Conservation (phyloP, 1,140 invertebrate species). For the Drosophila sechellia region DNA sequence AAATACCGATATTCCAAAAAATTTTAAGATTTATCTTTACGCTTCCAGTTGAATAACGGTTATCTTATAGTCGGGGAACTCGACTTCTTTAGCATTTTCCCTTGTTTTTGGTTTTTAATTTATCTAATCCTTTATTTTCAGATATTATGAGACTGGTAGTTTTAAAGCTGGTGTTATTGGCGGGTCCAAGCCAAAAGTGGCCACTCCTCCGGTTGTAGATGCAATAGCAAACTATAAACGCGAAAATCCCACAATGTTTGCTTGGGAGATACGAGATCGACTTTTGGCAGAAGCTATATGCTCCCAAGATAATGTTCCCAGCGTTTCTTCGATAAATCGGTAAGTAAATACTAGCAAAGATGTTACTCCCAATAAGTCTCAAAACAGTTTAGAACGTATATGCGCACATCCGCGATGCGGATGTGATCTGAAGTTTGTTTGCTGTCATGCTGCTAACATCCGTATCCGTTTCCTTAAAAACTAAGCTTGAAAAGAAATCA, state of each 20-base stretch:
- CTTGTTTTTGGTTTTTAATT: too few relatives aligned
- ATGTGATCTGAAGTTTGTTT: slow-evolving; percentile 55
- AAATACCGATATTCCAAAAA: too few relatives aligned
- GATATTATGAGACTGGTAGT: slow-evolving; percentile 99
- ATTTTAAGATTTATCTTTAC: too few relatives aligned
- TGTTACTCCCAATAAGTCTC: neutral
- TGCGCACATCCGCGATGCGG: slow-evolving; percentile 36
- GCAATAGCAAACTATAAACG: slow-evolving; percentile 99
- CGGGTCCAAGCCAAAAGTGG: slow-evolving; percentile 99
- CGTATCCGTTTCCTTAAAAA: slow-evolving; percentile 51
- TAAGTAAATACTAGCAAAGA: slow-evolving; percentile 85
- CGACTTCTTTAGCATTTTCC: too few relatives aligned
- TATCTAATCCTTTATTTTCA: slow-evolving; percentile 81
- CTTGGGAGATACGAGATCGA: slow-evolving; percentile 99
- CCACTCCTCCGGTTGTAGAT: slow-evolving; percentile 98
- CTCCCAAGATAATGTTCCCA: slow-evolving; percentile 99
- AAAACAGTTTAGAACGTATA: slow-evolving; percentile 29
- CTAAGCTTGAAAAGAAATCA: slow-evolving; percentile 1
- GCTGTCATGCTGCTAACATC: slow-evolving; percentile 67
- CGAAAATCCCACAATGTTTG: slow-evolving; percentile 99
- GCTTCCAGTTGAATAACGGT: too few relatives aligned
- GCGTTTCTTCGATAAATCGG: slow-evolving; percentile 99
- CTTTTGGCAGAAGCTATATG: slow-evolving; percentile 98
- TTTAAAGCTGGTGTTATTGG: slow-evolving; percentile 99
- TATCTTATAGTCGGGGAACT: too few relatives aligned